Conservation (phyloP, 2,113 vertebrate genomes). For the Myiozetetes cayanensis region DNA sequence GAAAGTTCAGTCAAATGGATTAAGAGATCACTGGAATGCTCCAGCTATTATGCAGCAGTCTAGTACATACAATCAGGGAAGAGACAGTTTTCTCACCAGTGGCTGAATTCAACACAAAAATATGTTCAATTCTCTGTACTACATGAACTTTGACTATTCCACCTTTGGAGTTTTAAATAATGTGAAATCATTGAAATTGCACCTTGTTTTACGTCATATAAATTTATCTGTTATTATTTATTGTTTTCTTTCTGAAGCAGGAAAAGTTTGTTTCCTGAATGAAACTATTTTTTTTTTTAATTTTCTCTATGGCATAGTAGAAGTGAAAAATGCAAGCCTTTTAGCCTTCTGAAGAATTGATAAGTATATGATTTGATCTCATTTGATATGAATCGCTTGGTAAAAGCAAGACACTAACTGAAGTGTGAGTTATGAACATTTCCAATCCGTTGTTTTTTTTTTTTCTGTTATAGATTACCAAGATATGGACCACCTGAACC, state of each 20-base stretch:
- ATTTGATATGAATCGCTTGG: background rate
- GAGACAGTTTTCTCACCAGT: conserved; percentile 38
- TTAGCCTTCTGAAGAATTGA: background rate
- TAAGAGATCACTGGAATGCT: background rate
- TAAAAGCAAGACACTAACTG: background rate
- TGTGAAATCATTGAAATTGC: background rate
- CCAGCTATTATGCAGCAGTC: background rate
- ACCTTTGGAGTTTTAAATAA: background rate
- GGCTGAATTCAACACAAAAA: conserved; percentile 8
- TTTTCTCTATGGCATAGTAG: background rate
- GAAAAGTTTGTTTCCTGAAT: background rate
- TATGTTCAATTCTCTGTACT: background rate
- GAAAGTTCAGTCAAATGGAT: conserved; percentile 54
- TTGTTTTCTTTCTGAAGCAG: background rate
- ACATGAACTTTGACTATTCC: background rate
- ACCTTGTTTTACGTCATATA: background rate
- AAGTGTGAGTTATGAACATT: background rate
- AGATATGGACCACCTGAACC: background rate
- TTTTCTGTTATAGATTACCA: background rate
- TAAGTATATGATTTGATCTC: background rate
- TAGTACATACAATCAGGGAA: conserved; percentile 24
- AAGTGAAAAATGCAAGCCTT: background rate
- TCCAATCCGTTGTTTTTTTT: background rate
- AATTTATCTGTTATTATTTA: background rate
- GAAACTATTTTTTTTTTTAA: accelerated